Conservation (phyloP, 2,888 invertebrate species). For the Atherix ibis region DNA sequence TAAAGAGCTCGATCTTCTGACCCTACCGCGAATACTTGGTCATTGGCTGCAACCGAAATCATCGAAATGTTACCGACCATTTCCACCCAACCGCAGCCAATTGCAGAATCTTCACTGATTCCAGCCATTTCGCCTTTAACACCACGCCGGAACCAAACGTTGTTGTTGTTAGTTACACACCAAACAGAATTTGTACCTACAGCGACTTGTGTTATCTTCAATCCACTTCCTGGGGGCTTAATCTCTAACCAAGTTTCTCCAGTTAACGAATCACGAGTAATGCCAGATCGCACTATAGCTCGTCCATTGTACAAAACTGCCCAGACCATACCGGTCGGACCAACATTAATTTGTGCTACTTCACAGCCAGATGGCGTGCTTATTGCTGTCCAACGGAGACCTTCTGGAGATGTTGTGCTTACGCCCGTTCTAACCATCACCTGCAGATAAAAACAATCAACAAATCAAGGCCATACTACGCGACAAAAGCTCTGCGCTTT, state of each 20-base stretch:
- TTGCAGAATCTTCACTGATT: slow-evolving; percentile 56
- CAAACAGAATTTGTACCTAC: slow-evolving; percentile 63
- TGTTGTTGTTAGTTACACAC: slow-evolving; percentile 66
- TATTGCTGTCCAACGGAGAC: slow-evolving; percentile 67
- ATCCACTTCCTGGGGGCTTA: slow-evolving; percentile 52
- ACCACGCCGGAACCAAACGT: slow-evolving; percentile 74
- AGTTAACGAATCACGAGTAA: slow-evolving; percentile 50
- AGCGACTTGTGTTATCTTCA: slow-evolving; percentile 58
- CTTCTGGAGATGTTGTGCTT: slow-evolving; percentile 69
- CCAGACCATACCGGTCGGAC: slow-evolving; percentile 78
- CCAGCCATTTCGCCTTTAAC: slow-evolving; percentile 54
- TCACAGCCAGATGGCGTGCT: slow-evolving; percentile 63
- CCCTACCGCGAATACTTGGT: slow-evolving; percentile 80
- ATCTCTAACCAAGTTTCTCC: slow-evolving; percentile 70
- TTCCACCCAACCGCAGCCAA: slow-evolving; percentile 76
- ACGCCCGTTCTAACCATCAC: slow-evolving; percentile 77
- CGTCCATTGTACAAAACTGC: slow-evolving; percentile 70
- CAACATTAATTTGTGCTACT: slow-evolving; percentile 71
- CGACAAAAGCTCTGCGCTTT: too few species aligned
- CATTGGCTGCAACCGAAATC: slow-evolving; percentile 72
- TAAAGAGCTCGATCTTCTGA: slow-evolving; percentile 67
- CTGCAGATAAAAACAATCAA: slow-evolving; percentile 25
- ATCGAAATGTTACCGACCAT: slow-evolving; percentile 73
- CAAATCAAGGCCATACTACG: too few species aligned
- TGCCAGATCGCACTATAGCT: slow-evolving; percentile 64